These are phyloP conservation scores for Acanthosepion esculentum DNA, from an alignment of 2,888 invertebrate genomes.

Conservation along the genomic window DNA sequence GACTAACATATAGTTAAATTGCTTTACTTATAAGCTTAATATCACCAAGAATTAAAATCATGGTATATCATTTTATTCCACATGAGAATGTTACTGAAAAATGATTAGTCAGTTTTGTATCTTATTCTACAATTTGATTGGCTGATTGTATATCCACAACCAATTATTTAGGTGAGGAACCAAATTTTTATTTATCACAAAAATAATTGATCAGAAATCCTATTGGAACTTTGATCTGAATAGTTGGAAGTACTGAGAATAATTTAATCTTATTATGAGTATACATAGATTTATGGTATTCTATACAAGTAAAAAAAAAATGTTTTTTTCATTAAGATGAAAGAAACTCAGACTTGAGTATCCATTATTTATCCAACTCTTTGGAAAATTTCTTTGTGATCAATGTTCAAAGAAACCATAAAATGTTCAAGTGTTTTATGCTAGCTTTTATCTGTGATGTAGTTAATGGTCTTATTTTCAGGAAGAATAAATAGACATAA, in stretches of 20 bases:
- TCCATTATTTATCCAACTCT: conserved; percentile 25
- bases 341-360: background rate
- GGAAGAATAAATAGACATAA: background rate
- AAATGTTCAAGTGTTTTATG: background rate
- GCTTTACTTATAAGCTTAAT: no score
- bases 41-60: no score
- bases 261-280: background rate
- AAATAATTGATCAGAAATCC: background rate
- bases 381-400: background rate
- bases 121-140: background rate
- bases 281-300: background rate
- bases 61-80: no score
- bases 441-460: background rate
- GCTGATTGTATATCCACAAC: background rate
- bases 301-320: background rate
- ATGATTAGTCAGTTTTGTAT: no score
- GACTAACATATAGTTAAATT: no score
- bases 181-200: background rate
- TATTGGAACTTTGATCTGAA: background rate
- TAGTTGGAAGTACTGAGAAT: background rate
- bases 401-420: background rate
- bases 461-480: background rate
- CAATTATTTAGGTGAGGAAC: background rate
- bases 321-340: background rate
- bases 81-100: no score